Base-by-base conservation (phyloP, 2,113 vertebrate species). In the Heliornis fulica region DNA sequence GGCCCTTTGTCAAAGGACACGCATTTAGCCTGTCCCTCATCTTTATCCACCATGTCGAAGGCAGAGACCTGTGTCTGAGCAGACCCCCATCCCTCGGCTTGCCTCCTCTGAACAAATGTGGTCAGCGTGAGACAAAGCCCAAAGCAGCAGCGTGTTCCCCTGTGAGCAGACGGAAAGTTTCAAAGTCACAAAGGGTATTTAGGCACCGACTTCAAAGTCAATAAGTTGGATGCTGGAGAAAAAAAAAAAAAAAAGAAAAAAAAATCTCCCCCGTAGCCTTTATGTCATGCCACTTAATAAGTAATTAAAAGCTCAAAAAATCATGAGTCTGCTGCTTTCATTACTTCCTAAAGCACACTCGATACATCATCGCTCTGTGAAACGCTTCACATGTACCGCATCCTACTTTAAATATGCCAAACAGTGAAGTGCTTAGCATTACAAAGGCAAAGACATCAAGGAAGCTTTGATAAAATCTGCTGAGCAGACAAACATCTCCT, bases 391-490 rank as follows among this genome's bases (percentile, higher is more conserved):
- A 95, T 93, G 85, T 88, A 90, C 87, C 86, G 82, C 95, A 96
- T 97, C 93, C 94, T 94, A 96, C 90, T 93, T 97, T 93, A 94
- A 97, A 97, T 96, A 95, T 95, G 96, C 94, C 97, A 97, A 95
- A 94, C 89, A 96, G 95, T 91, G 91, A 96, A 96, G 96, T 93
- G 96, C 95, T 97, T 94, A 95, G 96, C 94, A 92, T 97, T 96
- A 97, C 96, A 96, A 97, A 96, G 95, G 95, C 91, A 70, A 77
- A 96, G 97, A 97, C 97, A 97, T 94, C 95, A 96, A 96, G 96
- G 96, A 96, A 96, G 94, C 96, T 93, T 94, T 96, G 96, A 97
- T 97, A 97, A 97, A 97, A 97, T 97, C 96, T 97, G 96, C 97
- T 97, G 96, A 97, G 96, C 96, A 95, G 96, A 94, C 96, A 96